These are phyloP conservation scores for Tarsius wallacei DNA, from an alignment of 2,797 vertebrate genomes.

Conservation along the genomic window DNA sequence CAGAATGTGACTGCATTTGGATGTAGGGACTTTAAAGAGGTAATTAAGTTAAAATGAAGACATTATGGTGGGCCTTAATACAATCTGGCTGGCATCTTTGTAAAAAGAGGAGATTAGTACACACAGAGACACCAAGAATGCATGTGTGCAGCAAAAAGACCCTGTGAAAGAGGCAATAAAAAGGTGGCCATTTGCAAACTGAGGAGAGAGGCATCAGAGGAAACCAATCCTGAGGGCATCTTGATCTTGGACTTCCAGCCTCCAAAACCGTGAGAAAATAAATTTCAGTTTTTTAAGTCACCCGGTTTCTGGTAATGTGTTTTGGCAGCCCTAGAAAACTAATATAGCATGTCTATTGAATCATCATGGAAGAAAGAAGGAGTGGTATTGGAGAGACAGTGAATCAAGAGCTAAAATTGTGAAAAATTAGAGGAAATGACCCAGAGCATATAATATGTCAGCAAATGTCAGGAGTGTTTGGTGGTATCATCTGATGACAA, in stretches of 20 bases:
- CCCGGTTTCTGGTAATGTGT: neutral
- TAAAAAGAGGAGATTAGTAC: neutral
- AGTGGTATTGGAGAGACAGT: neutral
- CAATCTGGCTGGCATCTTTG: neutral
- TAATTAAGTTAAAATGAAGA: neutral
- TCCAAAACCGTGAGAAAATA: neutral
- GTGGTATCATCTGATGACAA: neutral
- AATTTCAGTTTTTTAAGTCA: neutral
- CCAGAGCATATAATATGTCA: neutral
- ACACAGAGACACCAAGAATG: neutral
- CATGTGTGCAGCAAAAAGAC: neutral
- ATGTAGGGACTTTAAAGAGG: neutral
- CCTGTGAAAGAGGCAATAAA: neutral
- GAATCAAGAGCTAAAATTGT: neutral
- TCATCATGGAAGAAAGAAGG: neutral
- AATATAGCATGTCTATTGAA: neutral
- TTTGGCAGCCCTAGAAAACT: neutral
- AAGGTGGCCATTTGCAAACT: neutral
- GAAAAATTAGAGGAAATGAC: neutral
- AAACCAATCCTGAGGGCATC: neutral
- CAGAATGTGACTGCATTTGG: neutral
- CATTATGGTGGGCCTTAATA: neutral
- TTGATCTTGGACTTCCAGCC: neutral
- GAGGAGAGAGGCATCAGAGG: neutral
- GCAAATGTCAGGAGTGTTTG: neutral